Base-by-base conservation (phyloP, 1,140 invertebrate genomes). In the Drosophila ercepeae region DNA sequence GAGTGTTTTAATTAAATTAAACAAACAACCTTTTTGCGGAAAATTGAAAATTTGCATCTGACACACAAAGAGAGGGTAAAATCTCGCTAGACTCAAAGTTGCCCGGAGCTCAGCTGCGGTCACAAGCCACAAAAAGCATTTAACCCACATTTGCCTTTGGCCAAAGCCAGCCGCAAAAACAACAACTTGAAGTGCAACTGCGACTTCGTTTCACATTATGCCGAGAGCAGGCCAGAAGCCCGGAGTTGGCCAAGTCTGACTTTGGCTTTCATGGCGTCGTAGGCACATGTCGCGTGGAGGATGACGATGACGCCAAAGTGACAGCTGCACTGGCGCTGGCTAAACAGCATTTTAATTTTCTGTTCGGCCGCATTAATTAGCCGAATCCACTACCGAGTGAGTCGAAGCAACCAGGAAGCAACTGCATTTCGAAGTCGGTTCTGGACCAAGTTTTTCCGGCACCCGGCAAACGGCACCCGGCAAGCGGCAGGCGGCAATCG, bases 321-420 rank as follows among this genome's bases (percentile, higher is more conserved):
- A 58, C 75, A 59, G 50, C 63, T 57, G 70, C 52, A 42, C 34
- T 41, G 50, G 4, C 19, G 32, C 54, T 60, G 57, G 71, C 69
- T 73, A 79, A 79, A 79, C 72, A 79, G 81, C 81, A 84, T 76
- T 84, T 86, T 86, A 86, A 84, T 84, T 84, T 84, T 48, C 58
- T 69, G 34, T 73, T 72, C 61, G 48, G 54, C 73, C 67, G 63
- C 76, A 86, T 86, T 79, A 86, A 84, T 84, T 86, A 84, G 81
- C 55, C 55, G 73, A 58, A 81, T 59, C 52, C 50, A 57, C 42
- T 44, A 29, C 29, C 36, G 36, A n/a, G 32, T 21, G 3, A 36
- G 19, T 11, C 3, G 32, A 32, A 64, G n/a, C 34, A 50, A 58
- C 36, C 34, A 49, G 51, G 16, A 54, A 21, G 51, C 34, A 53